These are phyloP conservation scores for Rousettus leschenaultii DNA, from an alignment of 2,113 vertebrate species.

Conservation along the genomic window DNA sequence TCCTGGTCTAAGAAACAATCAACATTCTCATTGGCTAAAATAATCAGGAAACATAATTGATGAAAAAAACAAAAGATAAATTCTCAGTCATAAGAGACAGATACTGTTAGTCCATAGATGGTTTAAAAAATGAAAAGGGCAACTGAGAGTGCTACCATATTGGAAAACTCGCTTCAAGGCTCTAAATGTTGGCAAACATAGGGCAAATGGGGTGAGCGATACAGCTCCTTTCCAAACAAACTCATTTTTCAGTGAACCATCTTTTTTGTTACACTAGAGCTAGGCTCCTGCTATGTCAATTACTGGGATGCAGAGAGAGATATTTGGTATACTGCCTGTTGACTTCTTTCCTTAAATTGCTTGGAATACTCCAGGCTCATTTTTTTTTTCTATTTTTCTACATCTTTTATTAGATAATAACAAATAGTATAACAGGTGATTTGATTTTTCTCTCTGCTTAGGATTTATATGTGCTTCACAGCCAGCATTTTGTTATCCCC, in stretches of 20 bases:
- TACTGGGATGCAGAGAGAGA: not conserved
- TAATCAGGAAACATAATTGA: not conserved
- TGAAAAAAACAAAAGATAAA: not conserved
- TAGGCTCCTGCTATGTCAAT: not conserved
- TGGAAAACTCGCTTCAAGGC: not conserved
- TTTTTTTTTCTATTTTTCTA: conserved; percentile 27
- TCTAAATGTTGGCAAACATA: not conserved
- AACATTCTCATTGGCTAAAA: not conserved
- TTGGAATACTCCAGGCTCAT: conserved; percentile 12
- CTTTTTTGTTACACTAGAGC: not conserved
- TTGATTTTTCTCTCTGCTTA: conserved; percentile 56
- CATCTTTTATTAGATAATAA: conserved; percentile 46
- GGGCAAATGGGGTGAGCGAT: not conserved
- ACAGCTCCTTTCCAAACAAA: not conserved
- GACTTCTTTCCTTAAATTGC: conserved; percentile 7
- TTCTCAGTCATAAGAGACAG: not conserved
- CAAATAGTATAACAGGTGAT: conserved; percentile 51
- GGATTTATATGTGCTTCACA: conserved; percentile 54
- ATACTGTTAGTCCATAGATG: not conserved
- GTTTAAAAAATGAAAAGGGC: not conserved
- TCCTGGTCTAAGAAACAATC: not conserved
- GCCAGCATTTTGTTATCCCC: conserved; percentile 30
- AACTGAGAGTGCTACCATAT: not conserved
- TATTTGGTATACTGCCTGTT: not conserved
- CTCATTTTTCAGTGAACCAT: not conserved